Conservation (phyloP, 2,888 invertebrate species). For the Xanthia togata region DNA sequence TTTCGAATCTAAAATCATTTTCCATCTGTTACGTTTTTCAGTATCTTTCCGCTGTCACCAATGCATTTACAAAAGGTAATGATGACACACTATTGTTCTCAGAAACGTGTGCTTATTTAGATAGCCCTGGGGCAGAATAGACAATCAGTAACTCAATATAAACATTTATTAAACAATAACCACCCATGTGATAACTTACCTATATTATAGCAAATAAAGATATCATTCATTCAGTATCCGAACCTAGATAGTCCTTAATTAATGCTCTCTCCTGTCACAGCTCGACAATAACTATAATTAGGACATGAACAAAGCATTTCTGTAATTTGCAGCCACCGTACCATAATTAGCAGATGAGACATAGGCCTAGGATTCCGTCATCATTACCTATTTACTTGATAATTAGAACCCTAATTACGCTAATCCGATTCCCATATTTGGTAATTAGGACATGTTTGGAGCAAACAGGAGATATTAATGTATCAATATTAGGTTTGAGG, state of each 20-base stretch:
- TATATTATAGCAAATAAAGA: too few species aligned
- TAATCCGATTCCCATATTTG: conserved; percentile 48
- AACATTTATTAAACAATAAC: not conserved
- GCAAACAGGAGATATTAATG: conserved; percentile 25
- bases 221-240: not conserved
- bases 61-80: too few species aligned
- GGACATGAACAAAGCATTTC: conserved; percentile 17
- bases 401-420: conserved; percentile 46
- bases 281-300: conserved; percentile 35
- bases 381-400: conserved; percentile 38
- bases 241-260: not conserved
- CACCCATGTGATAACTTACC: too few species aligned
- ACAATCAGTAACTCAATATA: not conserved
- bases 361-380: conserved; percentile 6
- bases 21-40: too few species aligned
- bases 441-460: conserved; percentile 40
- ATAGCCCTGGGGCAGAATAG: not conserved
- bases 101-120: not conserved
- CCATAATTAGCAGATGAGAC: conserved; percentile 40
- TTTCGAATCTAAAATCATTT: too few species aligned
- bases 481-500: conserved; percentile 4
- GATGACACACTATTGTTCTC: too few species aligned
- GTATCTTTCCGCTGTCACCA: too few species aligned
- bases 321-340: conserved; percentile 14
- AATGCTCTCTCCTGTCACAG: not conserved